These are phyloP conservation scores for Cenopis cana DNA, from an alignment of 2,888 invertebrate genomes.

Conservation along the genomic window DNA sequence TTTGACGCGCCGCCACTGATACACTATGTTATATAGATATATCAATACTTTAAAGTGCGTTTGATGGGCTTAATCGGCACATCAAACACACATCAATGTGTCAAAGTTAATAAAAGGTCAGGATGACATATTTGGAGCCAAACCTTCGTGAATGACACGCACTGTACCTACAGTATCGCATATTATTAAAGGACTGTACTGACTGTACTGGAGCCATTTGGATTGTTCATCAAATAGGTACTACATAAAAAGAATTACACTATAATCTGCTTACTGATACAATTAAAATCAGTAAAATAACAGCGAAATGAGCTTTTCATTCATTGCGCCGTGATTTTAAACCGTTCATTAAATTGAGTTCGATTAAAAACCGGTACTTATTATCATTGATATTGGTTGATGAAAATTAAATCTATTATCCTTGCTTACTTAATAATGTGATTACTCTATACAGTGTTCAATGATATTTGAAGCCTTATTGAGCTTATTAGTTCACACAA, in stretches of 20 bases:
- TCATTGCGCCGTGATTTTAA: conserved; percentile 9
- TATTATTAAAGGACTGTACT: neutral
- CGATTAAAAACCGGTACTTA: neutral
- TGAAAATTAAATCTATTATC: neutral
- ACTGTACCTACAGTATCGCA: no score
- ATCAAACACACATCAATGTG: no score
- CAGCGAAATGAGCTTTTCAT: conserved; percentile 6
- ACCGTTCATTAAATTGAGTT: conserved; percentile 12
- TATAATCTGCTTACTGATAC: conserved; percentile 26
- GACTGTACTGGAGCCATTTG: neutral
- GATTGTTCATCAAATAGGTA: neutral
- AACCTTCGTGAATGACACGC: no score
- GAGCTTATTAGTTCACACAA: no score
- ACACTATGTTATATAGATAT: no score
- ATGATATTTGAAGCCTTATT: no score
- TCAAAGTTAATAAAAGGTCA: no score
- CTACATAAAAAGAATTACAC: conserved; percentile 2
- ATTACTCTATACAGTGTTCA: neutral
- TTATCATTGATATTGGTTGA: neutral
- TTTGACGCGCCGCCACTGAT: no score
- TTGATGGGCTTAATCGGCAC: no score
- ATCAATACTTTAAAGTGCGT: no score
- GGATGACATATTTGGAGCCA: no score
- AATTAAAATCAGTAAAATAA: conserved; percentile 19
- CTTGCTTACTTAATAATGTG: neutral